Evolutionary conservation across 2,888 invertebrate genomes (phyloP).

Genomic region (Drosophila borborema): DNA sequence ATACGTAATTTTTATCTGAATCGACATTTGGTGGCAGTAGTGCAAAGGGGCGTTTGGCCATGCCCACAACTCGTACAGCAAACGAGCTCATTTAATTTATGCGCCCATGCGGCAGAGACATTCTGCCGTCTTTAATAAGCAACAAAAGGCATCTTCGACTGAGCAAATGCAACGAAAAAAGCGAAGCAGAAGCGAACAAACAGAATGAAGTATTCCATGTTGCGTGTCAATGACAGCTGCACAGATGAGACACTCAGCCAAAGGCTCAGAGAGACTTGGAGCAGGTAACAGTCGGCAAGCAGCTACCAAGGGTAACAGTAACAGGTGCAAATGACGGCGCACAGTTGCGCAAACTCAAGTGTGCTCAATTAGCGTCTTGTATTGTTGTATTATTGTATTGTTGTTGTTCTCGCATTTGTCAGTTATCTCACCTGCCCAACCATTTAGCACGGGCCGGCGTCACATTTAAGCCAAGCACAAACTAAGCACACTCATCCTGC

Average conservation of each 20-base stretch:
- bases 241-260: constrained; percentile 13
- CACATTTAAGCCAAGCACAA: constrained; percentile 3
- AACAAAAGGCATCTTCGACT: constrained; percentile 49
- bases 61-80: constrained; percentile 12
- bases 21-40: constrained; percentile 39
- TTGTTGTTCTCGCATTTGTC: constrained; percentile 27
- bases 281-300: neutral
- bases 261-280: neutral
- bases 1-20: constrained; percentile 68
- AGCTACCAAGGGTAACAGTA: neutral
- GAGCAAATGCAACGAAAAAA: constrained; percentile 19
- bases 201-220: constrained; percentile 12
- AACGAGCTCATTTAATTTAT: constrained; percentile 63
- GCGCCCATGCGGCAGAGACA: constrained; percentile 54
- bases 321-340: constrained; percentile 8
- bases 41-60: constrained; percentile 16
- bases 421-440: neutral
- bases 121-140: constrained; percentile 59
- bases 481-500: neutral
- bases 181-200: constrained; percentile 5
- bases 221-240: constrained; percentile 36
- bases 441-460: neutral
- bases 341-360: constrained; percentile 21
- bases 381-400: constrained; percentile 49
- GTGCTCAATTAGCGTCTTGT: constrained; percentile 45